Conservation (phyloP, 2,888 invertebrate species). For the Caprella mutica region DNA sequence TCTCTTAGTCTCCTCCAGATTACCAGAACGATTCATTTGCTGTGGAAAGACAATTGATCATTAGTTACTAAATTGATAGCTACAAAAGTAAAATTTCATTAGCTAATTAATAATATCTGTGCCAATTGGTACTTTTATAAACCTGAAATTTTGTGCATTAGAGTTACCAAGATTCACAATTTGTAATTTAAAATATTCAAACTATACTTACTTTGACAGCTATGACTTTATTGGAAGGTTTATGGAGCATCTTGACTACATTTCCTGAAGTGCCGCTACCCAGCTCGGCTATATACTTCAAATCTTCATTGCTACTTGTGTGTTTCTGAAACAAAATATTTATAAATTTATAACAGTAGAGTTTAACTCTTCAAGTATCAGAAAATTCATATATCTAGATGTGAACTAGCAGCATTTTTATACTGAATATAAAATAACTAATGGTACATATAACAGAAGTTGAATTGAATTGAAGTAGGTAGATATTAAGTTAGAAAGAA, state of each 20-base stretch:
- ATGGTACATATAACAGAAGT: background rate
- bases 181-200: background rate
- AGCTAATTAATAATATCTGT: background rate
- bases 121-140: too few relatives aligned
- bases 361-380: background rate
- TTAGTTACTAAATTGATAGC: background rate
- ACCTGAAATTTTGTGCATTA: background rate
- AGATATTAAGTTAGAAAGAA: too few relatives aligned
- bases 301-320: constrained; percentile 66
- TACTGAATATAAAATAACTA: background rate
- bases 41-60: constrained; percentile 39
- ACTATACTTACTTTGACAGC: constrained; percentile 68
- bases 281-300: constrained; percentile 73
- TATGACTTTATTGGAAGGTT: constrained; percentile 68
- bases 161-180: background rate
- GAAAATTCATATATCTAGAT: background rate
- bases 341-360: background rate
- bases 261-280: constrained; percentile 95
- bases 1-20: constrained; percentile 91
- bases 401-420: background rate
- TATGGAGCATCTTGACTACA: constrained; percentile 91
- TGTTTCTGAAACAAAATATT: constrained; percentile 52
- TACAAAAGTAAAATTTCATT: background rate
- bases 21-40: constrained; percentile 96
- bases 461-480: background rate